phyloP scores from a whole-genome alignment of 1,140 invertebrate genomes.

The Euwallacea similis region DNA sequence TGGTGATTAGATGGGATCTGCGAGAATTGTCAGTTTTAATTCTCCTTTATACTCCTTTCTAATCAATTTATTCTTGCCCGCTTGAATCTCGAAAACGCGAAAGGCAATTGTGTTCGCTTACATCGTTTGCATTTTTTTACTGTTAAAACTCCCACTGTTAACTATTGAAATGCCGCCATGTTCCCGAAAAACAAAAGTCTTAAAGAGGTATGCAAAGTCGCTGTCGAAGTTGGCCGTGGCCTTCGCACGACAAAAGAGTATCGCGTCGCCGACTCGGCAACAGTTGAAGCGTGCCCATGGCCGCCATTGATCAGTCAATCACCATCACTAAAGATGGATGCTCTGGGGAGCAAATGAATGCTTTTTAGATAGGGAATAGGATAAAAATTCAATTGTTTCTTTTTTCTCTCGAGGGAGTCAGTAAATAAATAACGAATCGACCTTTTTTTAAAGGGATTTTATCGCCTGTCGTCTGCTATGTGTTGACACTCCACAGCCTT shows the following conservation, averaged over 20 bases:
- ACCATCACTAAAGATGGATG: constrained; percentile 36
- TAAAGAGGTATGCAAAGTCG: constrained; percentile 24
- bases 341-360: constrained; percentile 25
- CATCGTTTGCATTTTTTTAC: constrained; percentile 27
- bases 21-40: neutral
- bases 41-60: no score
- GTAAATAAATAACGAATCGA: constrained; percentile 8
- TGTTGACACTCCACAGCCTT: no score
- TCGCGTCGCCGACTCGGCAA: constrained; percentile 9
- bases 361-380: constrained; percentile 32
- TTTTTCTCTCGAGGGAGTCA: constrained; percentile 15
- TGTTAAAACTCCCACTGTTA: constrained; percentile 29
- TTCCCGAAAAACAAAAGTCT: constrained; percentile 8
- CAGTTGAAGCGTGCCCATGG: constrained; percentile 35
- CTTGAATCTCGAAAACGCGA: constrained; percentile 12
- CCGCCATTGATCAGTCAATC: constrained; percentile 40
- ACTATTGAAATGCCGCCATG: constrained; percentile 15
- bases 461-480: neutral
- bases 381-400: constrained; percentile 34
- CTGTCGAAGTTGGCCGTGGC: neutral
- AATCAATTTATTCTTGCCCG: constrained; percentile 6
- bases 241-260: constrained; percentile 7
- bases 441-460: neutral
- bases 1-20: neutral
- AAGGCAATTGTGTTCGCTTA: neutral